Evolutionary conservation across 2,888 invertebrate species (phyloP), one percentile per base, ranked within the genome.

Genomic region (Mimumesa dahlbomi): DNA sequence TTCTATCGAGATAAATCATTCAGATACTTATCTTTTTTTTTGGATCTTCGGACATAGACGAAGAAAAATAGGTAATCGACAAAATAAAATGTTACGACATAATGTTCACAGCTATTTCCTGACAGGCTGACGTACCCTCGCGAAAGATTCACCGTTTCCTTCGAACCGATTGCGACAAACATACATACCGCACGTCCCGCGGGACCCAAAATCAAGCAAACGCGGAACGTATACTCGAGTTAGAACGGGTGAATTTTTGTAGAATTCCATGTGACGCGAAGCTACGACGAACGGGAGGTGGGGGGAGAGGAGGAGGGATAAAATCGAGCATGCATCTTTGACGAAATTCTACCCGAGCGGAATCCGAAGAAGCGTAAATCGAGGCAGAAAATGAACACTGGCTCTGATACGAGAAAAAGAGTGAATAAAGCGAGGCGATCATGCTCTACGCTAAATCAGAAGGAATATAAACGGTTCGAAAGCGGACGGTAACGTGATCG

Each of bases 241-340:
- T 48, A 53, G 14, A 14, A 2, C 11, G 14, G 5, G 25, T 18
- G 18, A 36, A 36, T 19, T 19, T 19, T 16, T 21, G 0, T 4
- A 22, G 36, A 57, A 46, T 57, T 19, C 46, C 29, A n/a, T 36
- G 56, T 36, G 46, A 57, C 36, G 56, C 13, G 46, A n/a, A n/a
- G n/a, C n/a, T 40, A 29, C 34, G 11, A 9, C 34, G 46, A n/a
- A n/a, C n/a, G n/a, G n/a, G n/a, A n/a, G n/a, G n/a, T n/a, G n/a
- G n/a, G n/a, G n/a, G n/a, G n/a, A n/a, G n/a, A n/a, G n/a, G n/a
- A n/a, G n/a, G n/a, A n/a, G n/a, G n/a, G n/a, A 16, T 36, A 46
- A 49, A 42, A 43, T 43, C 31, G 42, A 43, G 21, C 29, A 31
- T 43, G 36, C 31, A 29, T 29, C 31, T 54, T 43, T 43, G 13